Conservation (phyloP, 2,888 invertebrate genomes). For the Mayetiola destructor region DNA sequence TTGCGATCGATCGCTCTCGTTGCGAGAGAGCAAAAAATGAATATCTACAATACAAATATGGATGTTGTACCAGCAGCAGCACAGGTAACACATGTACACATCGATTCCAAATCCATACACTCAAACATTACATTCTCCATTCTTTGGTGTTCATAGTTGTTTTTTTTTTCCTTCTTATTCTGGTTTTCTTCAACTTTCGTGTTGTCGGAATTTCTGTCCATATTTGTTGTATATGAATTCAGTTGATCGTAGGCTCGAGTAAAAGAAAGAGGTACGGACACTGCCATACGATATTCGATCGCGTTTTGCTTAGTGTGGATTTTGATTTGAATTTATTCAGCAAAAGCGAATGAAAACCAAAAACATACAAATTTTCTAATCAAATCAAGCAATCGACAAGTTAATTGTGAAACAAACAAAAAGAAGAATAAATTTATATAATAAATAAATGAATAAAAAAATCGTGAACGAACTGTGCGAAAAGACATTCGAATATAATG, state of each 20-base stretch:
- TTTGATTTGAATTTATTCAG: no score
- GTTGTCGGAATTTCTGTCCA: neutral
- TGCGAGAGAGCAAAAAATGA: no score
- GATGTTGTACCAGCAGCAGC: neutral
- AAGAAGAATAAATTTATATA: no score
- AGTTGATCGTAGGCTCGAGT: constrained; percentile 8
- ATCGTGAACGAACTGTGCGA: no score
- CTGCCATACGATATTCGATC: neutral
- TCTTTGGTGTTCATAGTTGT: neutral
- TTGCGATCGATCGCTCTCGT: no score
- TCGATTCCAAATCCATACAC: no score
- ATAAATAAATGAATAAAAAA: no score
- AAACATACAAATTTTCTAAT: no score
- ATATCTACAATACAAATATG: neutral
- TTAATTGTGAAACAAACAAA: no score
- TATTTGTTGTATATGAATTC: neutral
- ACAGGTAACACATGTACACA: neutral
- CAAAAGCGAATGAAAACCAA: no score
- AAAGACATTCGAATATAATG: no score
- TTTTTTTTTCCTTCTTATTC: neutral
- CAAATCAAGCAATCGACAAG: no score
- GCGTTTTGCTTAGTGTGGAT: neutral
- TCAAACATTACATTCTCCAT: neutral
- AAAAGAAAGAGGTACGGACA: neutral
- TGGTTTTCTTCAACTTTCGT: neutral